phyloP scores from a whole-genome alignment of 2,888 invertebrate species.

The Noctua comes region DNA sequence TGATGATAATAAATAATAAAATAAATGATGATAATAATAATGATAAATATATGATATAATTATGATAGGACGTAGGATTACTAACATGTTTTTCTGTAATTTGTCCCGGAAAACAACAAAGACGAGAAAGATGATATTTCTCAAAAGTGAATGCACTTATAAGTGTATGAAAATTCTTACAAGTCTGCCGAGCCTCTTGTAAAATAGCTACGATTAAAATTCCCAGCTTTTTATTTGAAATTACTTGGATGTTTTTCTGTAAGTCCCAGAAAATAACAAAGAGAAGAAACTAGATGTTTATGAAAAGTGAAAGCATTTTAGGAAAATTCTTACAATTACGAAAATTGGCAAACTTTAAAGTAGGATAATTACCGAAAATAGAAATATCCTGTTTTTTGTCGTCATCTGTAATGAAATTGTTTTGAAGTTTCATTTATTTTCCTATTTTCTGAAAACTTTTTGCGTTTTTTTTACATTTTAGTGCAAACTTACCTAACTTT shows the following conservation, averaged over 20 bases:
- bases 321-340: background rate
- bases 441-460: background rate
- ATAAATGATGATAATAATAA: no score
- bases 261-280: background rate
- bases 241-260: background rate
- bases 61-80: background rate
- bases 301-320: no score
- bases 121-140: background rate
- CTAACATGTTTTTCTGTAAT: background rate
- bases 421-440: background rate
- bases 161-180: background rate
- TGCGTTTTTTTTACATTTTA: background rate
- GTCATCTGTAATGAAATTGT: background rate
- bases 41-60: no score
- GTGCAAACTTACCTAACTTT: no score
- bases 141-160: background rate
- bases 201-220: no score
- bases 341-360: background rate
- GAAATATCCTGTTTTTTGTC: background rate
- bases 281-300: background rate
- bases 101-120: background rate
- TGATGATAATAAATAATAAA: no score
- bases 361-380: background rate
- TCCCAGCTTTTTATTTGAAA: no score
- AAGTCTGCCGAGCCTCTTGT: no score